Base-by-base conservation (phyloP, 2,888 invertebrate species). In the Villa cingulata region DNA sequence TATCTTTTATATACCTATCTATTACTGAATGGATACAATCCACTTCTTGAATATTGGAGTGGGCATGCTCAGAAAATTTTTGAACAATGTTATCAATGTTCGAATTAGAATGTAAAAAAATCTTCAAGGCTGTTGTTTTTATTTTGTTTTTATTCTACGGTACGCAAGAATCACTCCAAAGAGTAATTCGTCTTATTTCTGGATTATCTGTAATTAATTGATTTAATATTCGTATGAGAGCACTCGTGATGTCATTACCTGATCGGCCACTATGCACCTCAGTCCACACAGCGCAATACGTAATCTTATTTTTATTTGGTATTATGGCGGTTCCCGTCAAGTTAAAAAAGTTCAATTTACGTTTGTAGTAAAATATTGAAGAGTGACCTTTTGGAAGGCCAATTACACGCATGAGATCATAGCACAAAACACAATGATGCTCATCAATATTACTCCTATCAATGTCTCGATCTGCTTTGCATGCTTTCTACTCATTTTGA, bases 101-200 rank as follows among this genome's bases (percentile, higher is more conserved):
- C 12, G 29, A 12, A 4, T 32, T 9, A 4, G 29, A 32, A 17
- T 12, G n/a, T n/a, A 43, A 20, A 43, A 43, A 43, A 15, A 43
- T 37, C 20, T 43, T 43, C 14, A 43, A 16, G n/a, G 43, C 37
- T 4, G 43, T 43, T 14, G 43, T 17, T n/a, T 43, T 43, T 16
- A 37, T 43, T 37, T 27, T 43, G 17, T 43, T 43, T 7, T 27
- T 23, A 43, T 43, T 43, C n/a, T 43, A 27, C 5, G 40, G 40
- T 14, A 40, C 19, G 40, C 23, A 23, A 23, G 20, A 14, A 20
- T 40, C 40, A 16, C 23, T 40, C 23, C 40, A 23, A 15, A 40
- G 27, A 15, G 19, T 40, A 15, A 40, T 15, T 23, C 7, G 23
- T 23, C 15, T 40, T 5, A 18, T 4, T 12, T 4, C 7, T 14